Evolutionary conservation across 2,797 vertebrate genomes (phyloP).

Genomic region (Phylloscopus collybita): DNA sequence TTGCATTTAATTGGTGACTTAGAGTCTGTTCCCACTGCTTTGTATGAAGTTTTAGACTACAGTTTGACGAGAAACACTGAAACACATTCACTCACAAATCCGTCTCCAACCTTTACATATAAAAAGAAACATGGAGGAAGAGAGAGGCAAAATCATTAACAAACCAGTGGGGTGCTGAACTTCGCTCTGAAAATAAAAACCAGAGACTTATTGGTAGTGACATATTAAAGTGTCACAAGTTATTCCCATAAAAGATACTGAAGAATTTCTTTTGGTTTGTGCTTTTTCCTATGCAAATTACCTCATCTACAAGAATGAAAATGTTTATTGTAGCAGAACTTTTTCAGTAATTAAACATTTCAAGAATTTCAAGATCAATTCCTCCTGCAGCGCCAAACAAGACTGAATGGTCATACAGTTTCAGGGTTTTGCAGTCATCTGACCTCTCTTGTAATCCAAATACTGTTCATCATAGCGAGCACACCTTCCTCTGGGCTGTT

Average conservation of each 20-base stretch:
- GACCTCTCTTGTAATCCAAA: constrained; percentile 44
- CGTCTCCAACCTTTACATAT: background rate
- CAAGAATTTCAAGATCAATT: constrained; percentile 7
- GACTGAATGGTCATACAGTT: background rate
- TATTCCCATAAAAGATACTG: background rate
- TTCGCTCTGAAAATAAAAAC: constrained; percentile 44
- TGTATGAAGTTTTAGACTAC: background rate
- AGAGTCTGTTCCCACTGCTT: constrained; percentile 11
- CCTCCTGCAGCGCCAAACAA: background rate
- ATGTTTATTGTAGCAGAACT: background rate
- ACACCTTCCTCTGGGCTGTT: constrained; percentile 55
- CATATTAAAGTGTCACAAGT: constrained; percentile 9
- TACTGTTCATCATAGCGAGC: background rate
- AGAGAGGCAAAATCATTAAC: background rate
- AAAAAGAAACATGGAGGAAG: background rate
- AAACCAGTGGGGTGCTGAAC: background rate
- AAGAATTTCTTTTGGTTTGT: background rate
- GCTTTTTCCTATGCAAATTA: background rate
- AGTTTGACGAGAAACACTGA: constrained; percentile 35
- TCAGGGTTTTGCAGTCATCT: constrained; percentile 22
- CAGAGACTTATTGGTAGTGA: constrained; percentile 13
- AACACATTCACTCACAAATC: background rate
- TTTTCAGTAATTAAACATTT: background rate
- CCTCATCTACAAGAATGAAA: background rate
- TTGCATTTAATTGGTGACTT: constrained; percentile 25